Percentiles rank a stretch among this genome's conserved stretches.
These are phyloP conservation scores for Aquatica leii DNA, from an alignment of 2,888 invertebrate species.

Conservation along the genomic window DNA sequence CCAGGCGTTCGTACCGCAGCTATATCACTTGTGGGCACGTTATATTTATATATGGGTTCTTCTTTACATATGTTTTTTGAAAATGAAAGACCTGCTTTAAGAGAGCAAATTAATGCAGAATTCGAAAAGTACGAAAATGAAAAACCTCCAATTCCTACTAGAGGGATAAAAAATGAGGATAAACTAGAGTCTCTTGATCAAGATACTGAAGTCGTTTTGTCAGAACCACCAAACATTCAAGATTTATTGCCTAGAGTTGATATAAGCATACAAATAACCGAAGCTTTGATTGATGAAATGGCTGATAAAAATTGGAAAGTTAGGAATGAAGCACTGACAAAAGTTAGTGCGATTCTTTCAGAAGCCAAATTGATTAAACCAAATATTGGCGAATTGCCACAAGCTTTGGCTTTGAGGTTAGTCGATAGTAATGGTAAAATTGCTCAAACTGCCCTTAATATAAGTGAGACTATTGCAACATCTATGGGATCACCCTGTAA, in stretches of 20 bases:
- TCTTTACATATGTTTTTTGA: slow-evolving; percentile 81
- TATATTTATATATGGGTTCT: slow-evolving; percentile 85
- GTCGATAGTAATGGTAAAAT: slow-evolving; percentile 93
- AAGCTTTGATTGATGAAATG: slow-evolving; percentile 79
- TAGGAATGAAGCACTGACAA: slow-evolving; percentile 77
- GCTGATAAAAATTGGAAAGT: slow-evolving; percentile 95
- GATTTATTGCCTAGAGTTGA: slow-evolving; percentile 82
- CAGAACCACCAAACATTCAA: slow-evolving; percentile 65
- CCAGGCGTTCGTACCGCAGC: slow-evolving; percentile 83
- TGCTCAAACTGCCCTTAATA: slow-evolving; percentile 81
- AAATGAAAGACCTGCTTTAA: slow-evolving; percentile 81
- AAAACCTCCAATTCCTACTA: slow-evolving; percentile 77
- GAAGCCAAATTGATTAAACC: slow-evolving; percentile 84
- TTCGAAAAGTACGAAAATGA: slow-evolving; percentile 82
- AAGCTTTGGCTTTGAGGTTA: slow-evolving; percentile 78
- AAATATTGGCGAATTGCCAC: slow-evolving; percentile 84
- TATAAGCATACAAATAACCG: slow-evolving; percentile 84
- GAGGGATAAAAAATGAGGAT: slow-evolving; percentile 62
- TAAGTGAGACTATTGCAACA: slow-evolving; percentile 82
- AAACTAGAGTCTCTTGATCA: slow-evolving; percentile 39
- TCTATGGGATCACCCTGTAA: slow-evolving; percentile 86
- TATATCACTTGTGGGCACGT: slow-evolving; percentile 76
- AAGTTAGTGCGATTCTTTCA: slow-evolving; percentile 74
- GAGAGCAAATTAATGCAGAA: slow-evolving; percentile 85
- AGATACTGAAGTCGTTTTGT: slow-evolving; percentile 51